phyloP scores from a whole-genome alignment of 2,888 invertebrate species.

The Myopa testacea region DNA sequence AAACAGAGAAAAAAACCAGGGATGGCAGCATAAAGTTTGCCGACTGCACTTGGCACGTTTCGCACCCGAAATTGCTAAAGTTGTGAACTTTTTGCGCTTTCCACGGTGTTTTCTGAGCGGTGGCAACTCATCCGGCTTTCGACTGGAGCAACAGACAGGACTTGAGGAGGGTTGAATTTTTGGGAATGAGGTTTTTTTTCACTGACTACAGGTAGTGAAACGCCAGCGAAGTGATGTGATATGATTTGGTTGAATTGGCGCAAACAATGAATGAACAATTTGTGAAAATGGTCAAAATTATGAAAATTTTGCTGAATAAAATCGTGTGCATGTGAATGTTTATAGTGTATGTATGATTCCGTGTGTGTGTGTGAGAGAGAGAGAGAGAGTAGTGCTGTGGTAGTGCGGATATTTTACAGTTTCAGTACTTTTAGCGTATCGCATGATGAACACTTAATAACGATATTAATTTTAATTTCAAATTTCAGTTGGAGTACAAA shows the following conservation, averaged over 20 bases:
- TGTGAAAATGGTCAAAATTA: neutral
- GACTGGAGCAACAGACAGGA: neutral
- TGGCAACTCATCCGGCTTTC: neutral
- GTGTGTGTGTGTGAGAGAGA: too few relatives aligned
- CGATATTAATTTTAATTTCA: constrained; percentile 35
- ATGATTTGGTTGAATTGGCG: neutral
- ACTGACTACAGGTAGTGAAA: neutral
- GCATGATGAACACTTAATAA: constrained; percentile 28
- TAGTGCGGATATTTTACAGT: too few relatives aligned
- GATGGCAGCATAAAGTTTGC: neutral
- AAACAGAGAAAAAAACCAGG: neutral
- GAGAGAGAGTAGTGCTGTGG: too few relatives aligned
- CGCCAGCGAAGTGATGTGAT: neutral
- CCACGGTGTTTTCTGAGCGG: neutral
- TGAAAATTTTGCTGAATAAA: neutral
- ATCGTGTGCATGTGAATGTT: neutral
- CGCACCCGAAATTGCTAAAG: constrained; percentile 39
- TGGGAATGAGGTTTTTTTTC: neutral
- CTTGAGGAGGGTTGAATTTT: neutral
- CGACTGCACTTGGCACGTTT: constrained; percentile 39
- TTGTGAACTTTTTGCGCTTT: constrained; percentile 32
- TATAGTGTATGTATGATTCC: neutral
- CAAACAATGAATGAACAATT: constrained; percentile 5
- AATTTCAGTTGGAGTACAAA: neutral
- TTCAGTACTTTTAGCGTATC: constrained; percentile 17